These are phyloP conservation scores for Oegoconia quadripuncta DNA, from an alignment of 2,888 invertebrate species.

Conservation along the genomic window DNA sequence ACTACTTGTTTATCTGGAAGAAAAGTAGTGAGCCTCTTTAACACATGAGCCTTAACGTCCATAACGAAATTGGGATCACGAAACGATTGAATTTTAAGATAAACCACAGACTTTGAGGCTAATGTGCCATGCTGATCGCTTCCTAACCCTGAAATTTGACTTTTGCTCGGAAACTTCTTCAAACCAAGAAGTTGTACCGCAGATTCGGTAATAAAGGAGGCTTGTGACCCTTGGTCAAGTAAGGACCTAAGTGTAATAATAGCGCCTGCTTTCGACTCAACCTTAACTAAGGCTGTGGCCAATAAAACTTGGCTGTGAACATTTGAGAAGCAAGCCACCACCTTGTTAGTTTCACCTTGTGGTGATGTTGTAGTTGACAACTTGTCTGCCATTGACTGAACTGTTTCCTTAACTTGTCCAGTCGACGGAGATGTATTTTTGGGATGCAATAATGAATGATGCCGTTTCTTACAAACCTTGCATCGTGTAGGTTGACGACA, in stretches of 20 bases:
- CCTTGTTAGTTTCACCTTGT: too few relatives aligned
- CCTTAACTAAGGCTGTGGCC: slow-evolving; percentile 7
- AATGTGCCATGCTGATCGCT: neutral
- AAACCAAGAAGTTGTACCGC: neutral
- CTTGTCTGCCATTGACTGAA: too few relatives aligned
- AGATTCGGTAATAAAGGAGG: too few relatives aligned
- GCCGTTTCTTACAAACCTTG: neutral
- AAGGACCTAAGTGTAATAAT: neutral
- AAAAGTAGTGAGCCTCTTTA: neutral
- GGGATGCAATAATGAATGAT: slow-evolving; percentile 2
- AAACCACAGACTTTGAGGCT: neutral
- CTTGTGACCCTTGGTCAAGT: slow-evolving; percentile 12
- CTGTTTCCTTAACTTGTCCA: slow-evolving; percentile 5
- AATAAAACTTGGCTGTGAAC: too few relatives aligned
- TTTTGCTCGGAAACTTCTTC: neutral
- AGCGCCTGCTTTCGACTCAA: neutral
- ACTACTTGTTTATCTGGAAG: neutral
- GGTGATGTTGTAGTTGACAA: too few relatives aligned
- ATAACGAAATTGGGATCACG: neutral
- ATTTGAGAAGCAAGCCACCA: too few relatives aligned
- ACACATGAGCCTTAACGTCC: neutral
- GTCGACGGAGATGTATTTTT: neutral
- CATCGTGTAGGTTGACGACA: neutral
- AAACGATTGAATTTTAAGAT: neutral
- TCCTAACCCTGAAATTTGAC: neutral